Evolutionary conservation across 92 coral and sea anemone species (phyloP), one percentile per base, ranked within the genome.

Genomic region (Actinostola sp.): DNA sequence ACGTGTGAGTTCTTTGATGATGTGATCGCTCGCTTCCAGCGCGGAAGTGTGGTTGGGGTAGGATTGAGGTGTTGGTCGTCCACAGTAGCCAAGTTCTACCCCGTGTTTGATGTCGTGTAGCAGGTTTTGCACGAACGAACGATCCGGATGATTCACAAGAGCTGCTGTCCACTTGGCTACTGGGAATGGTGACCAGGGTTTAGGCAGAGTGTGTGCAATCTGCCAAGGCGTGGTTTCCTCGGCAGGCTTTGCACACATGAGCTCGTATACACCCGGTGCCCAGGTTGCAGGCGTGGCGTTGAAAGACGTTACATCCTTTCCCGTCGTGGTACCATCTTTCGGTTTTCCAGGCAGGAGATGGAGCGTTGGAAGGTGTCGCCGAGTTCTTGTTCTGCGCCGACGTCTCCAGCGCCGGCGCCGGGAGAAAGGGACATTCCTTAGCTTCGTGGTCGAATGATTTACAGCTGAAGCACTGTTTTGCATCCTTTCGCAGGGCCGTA

Each of bases 201-300:
- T 23, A 63, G 69, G 50, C 11, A 38, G 69, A 27, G 16, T n/a
- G 38, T 63, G 49, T 16, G 15, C 69, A 63, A 63, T 36, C 69
- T 33, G 69, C 49, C 45, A 63, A 17, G 8, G 44, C 7, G 51
- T 63, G 26, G n/a, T 31, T 23, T 17, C 69, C 69, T 17, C 44
- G 10, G 28, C 69, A 63, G 23, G 23, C 17, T 48, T 63, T 31
- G 49, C 69, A 63, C n/a, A 63, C 46, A 13, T 63, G 69, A 4
- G 50, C 46, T 19, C 51, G 46, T 63, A 10, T 11, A 48, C 69
- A 63, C 17, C 11, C 34, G n/a, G 28, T 1, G 11, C 70, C 30
- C 14, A 3, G 70, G 0, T 63, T 11, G 53, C 71, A 66, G 53
- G 71, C 55, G 15, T 6, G 0, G 15, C 71, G 31, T 26, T 42